Conservation (phyloP, 2,888 invertebrate genomes). For the Eupithecia inturbata region DNA sequence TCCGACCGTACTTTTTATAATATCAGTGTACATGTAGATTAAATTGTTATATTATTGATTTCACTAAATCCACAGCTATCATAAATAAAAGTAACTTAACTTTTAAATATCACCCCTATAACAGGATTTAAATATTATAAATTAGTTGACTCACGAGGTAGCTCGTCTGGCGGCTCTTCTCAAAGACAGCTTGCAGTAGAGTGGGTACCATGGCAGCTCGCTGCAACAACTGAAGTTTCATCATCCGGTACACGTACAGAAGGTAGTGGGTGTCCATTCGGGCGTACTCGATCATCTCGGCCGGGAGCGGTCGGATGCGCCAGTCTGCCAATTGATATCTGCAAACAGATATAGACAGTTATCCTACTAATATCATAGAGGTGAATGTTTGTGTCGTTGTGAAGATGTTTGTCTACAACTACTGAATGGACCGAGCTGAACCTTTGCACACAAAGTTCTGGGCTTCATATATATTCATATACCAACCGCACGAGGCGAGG, state of each 20-base stretch:
- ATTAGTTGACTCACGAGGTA: constrained; percentile 29
- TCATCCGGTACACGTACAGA: constrained; percentile 92
- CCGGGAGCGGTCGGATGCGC: constrained; percentile 94
- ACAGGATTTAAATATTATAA: too few relatives aligned
- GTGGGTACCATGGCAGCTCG: constrained; percentile 82
- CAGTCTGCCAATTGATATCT: constrained; percentile 96
- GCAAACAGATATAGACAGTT: background rate
- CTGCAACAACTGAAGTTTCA: constrained; percentile 89
- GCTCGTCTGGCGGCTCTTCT: constrained; percentile 90
- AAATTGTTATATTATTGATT: too few relatives aligned
- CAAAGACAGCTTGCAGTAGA: constrained; percentile 88
- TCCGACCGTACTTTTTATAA: background rate
- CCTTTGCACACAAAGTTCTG: too few relatives aligned
- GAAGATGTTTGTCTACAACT: too few relatives aligned
- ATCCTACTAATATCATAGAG: too few relatives aligned
- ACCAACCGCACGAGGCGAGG: too few relatives aligned
- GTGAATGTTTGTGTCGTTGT: background rate
- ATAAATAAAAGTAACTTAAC: too few relatives aligned
- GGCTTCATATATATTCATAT: too few relatives aligned
- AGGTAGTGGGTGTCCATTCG: constrained; percentile 97
- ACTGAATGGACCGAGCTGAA: too few relatives aligned
- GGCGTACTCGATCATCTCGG: constrained; percentile 92
- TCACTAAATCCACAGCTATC: too few relatives aligned
- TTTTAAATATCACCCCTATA: too few relatives aligned
- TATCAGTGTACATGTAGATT: background rate